phyloP scores from a whole-genome alignment of 2,113 vertebrate species.

The Tetrax tetrax region DNA sequence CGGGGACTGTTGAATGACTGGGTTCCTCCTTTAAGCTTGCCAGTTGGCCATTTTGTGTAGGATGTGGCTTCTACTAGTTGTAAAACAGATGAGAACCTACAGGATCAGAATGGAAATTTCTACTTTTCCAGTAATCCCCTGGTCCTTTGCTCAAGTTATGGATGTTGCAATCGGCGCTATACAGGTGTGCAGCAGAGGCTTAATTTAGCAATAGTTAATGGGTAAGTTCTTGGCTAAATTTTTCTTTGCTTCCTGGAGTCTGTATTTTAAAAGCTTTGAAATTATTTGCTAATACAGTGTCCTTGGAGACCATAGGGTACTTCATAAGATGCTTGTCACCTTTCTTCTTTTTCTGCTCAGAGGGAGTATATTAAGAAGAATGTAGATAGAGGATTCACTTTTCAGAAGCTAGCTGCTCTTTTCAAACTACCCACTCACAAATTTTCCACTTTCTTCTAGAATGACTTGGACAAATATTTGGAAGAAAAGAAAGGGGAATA shows the following conservation, averaged over 20 bases:
- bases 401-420: neutral
- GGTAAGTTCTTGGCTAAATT: neutral
- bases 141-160: neutral
- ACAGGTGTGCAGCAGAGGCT: slow-evolving; percentile 7
- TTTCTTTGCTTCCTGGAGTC: neutral
- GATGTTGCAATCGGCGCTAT: neutral
- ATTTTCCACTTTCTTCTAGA: neutral
- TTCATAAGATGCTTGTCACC: neutral
- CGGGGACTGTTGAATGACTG: neutral
- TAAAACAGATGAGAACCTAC: neutral
- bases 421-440: neutral
- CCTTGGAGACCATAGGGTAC: neutral
- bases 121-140: neutral
- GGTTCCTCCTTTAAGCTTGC: slow-evolving; percentile 27
- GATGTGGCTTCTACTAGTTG: neutral
- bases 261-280: neutral
- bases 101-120: neutral
- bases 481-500: neutral
- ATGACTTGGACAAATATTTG: neutral
- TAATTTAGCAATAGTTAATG: neutral
- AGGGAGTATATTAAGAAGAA: neutral
- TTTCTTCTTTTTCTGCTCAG: neutral
- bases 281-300: neutral
- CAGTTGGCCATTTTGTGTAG: slow-evolving; percentile 9
- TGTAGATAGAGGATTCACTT: neutral